phyloP scores from a whole-genome alignment of 2,797 vertebrate species.

The Hydrophis major region DNA sequence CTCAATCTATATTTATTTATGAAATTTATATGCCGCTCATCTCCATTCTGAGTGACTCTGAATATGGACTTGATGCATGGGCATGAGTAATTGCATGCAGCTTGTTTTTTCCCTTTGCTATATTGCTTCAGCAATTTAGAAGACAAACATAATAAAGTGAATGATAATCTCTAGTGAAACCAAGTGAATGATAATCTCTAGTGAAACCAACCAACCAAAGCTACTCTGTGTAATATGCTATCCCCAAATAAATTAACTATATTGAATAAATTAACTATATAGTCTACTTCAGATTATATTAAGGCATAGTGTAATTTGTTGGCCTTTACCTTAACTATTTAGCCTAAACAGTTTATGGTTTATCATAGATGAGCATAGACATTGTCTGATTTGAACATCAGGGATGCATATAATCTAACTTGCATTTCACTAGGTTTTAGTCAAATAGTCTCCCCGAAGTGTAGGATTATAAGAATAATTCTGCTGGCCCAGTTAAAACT shows the following conservation, averaged over 20 bases:
- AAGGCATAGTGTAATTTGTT: background rate
- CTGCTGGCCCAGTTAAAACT: background rate
- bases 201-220: background rate
- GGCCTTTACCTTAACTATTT: background rate
- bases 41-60: background rate
- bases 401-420: background rate
- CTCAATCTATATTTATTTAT: background rate
- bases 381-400: background rate
- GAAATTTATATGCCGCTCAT: background rate
- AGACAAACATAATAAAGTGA: background rate
- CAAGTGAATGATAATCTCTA: background rate
- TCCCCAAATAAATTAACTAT: background rate
- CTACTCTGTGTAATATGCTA: background rate
- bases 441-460: background rate
- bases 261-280: background rate
- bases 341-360: background rate
- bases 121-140: background rate
- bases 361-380: background rate
- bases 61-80: background rate
- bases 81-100: background rate
- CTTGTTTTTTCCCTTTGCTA: background rate
- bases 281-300: background rate
- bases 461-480: background rate
- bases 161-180: background rate
- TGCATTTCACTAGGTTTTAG: background rate